Evolutionary conservation across 2,797 vertebrate genomes (phyloP), one percentile per base, ranked within the genome.

Genomic region (Echiichthys vipera): DNA sequence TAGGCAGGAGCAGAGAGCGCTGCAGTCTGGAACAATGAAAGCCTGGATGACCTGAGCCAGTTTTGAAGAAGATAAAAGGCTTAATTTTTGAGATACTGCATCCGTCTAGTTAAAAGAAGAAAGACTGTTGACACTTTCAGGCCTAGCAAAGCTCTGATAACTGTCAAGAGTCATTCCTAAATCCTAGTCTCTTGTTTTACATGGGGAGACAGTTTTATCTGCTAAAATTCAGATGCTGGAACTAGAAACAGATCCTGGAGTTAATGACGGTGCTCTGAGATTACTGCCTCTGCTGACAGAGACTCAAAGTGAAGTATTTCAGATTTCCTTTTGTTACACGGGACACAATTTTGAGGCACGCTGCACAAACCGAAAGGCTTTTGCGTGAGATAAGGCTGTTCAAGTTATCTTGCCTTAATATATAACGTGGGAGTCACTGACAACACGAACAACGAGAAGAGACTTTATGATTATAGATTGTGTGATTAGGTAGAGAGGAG

Each of bases 391-490:
- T 2, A 29, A 78, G 40, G 39, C 62, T 39, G 45, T 25, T 78
- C 45, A 30, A 65, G 64, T 55, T 22, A 75, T 42, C 12, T n/a
- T 0, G 22, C 42, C 14, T 45, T 47, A 45, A 76, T 71, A 39
- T 76, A 55, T 74, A 62, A 78, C 22, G 64, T 74, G 51, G 71
- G 61, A 68, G 49, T 66, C 42, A n/a, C 3, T 71, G 71, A 74
- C 57, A 65, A 55, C 11, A 5, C 0, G 4, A 61, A 84, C 79
- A 82, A 77, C 75, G 45, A 58, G 25, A 74, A 17, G 57, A 11
- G 45, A 75, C 71, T 14, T 56, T 45, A 37, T 74, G 74, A 85
- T 77, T 65, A 75, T 54, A 74, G 49, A 72, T 72, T 36, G 61
- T 63, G 24, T 37, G 46, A 72, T 71, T 49, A 59, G 63, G 37